A percentile compares a stretch with the other conserved stretches of the same genome.
These are phyloP conservation scores for Mesembrinibis cayennensis DNA, from an alignment of 2,113 vertebrate genomes.

Conservation along the genomic window DNA sequence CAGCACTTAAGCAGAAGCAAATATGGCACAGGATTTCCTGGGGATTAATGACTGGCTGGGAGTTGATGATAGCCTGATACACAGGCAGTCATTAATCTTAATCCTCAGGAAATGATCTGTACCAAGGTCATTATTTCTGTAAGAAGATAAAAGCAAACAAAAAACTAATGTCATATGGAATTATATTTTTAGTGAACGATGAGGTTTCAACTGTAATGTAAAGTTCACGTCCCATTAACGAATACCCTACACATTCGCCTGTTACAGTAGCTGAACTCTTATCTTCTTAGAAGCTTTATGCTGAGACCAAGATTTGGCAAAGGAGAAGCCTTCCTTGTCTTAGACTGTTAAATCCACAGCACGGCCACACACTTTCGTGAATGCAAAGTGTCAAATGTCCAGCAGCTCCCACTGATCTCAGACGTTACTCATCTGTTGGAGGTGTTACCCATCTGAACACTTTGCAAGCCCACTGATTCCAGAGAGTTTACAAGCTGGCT, in stretches of 20 bases:
- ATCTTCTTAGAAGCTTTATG: background rate
- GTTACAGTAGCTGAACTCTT: background rate
- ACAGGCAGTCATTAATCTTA: conserved; percentile 53
- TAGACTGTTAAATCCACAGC: background rate
- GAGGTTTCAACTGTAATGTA: background rate
- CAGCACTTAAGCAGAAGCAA: conserved; percentile 58
- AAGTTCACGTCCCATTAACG: background rate
- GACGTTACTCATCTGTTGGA: background rate
- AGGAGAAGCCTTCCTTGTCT: background rate
- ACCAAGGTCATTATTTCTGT: conserved; percentile 47
- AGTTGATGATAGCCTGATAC: conserved; percentile 53
- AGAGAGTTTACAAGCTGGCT: background rate
- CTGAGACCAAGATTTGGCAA: background rate
- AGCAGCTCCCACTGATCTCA: background rate
- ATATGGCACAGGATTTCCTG: conserved; percentile 64
- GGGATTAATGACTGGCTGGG: conserved; percentile 54
- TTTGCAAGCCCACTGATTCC: background rate
- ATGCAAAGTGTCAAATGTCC: background rate
- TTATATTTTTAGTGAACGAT: background rate
- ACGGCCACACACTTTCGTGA: background rate
- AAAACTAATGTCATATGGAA: background rate
- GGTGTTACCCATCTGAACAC: background rate
- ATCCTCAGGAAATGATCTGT: conserved; percentile 48
- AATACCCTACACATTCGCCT: background rate
- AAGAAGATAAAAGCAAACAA: conserved; percentile 44